Percentiles rank a stretch among this genome's conserved stretches.
Conservation (phyloP, 2,888 invertebrate species). For the Sarcophaga subvicina region DNA sequence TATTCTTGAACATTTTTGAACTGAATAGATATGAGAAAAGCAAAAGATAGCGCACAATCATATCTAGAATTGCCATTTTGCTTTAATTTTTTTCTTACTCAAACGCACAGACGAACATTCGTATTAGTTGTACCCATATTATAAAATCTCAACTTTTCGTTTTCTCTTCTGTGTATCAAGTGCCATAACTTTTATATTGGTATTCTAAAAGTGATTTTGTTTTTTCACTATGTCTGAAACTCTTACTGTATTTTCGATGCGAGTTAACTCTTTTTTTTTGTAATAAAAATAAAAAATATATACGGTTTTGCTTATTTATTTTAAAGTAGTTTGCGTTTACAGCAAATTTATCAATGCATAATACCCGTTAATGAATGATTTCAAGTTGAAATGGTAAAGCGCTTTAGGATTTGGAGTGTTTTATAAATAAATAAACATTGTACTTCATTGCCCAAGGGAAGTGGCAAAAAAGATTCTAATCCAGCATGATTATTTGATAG, state of each 20-base stretch:
- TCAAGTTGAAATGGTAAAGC: slow-evolving; percentile 93
- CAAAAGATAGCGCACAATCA: background rate
- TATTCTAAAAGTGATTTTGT: slow-evolving; percentile 30
- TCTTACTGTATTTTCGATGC: background rate
- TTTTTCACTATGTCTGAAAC: background rate
- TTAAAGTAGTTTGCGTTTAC: slow-evolving; percentile 92
- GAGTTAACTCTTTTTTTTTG: slow-evolving; percentile 8
- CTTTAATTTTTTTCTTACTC: background rate
- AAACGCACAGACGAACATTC: background rate
- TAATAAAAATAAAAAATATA: no score
- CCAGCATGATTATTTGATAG: slow-evolving; percentile 93
- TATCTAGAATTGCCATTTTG: slow-evolving; percentile 41
- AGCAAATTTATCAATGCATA: slow-evolving; percentile 95
- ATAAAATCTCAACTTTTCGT: no score
- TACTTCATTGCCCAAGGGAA: slow-evolving; percentile 94
- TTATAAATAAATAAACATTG: slow-evolving; percentile 94
- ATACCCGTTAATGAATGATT: slow-evolving; percentile 92
- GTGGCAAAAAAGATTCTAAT: slow-evolving; percentile 96
- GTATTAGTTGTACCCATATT: no score
- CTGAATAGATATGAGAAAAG: no score
- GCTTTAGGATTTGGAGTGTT: slow-evolving; percentile 92
- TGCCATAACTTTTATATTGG: background rate
- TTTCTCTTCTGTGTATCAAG: background rate
- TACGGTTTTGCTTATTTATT: slow-evolving; percentile 40
- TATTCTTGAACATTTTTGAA: no score